Conservation (phyloP, 1,140 invertebrate genomes). For the Heliothis subflexa region DNA sequence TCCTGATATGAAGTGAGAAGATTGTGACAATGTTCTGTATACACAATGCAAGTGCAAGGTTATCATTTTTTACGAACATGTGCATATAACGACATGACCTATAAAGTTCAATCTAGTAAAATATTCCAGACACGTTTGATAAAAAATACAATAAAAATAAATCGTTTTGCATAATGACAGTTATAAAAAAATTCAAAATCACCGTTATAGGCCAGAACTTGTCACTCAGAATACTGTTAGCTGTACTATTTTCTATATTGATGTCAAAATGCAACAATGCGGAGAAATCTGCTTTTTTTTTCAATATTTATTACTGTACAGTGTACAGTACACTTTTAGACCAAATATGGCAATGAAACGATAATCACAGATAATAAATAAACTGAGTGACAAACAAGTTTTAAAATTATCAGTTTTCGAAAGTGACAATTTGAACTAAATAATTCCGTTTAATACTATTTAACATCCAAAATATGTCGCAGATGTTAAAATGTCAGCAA, state of each 20-base stretch:
- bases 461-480: slow-evolving; percentile 37
- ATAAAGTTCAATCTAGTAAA: not conserved
- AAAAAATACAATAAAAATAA: too few species aligned
- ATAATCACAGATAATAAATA: not conserved
- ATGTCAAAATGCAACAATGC: not conserved
- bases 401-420: slow-evolving; percentile 19
- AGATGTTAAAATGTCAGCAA: slow-evolving; percentile 49
- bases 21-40: too few species aligned
- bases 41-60: too few species aligned
- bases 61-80: too few species aligned
- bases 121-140: too few species aligned
- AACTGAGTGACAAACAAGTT: not conserved
- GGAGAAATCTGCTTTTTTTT: not conserved
- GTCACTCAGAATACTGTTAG: slow-evolving; percentile 10
- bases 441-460: slow-evolving; percentile 27
- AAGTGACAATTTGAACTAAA: slow-evolving; percentile 22
- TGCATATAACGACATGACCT: too few species aligned
- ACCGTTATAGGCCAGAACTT: slow-evolving; percentile 4
- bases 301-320: too few species aligned
- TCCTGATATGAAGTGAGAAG: too few species aligned
- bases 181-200: too few species aligned
- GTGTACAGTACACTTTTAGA: not conserved
- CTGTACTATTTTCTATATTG: not conserved
- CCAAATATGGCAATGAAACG: slow-evolving; percentile 25
- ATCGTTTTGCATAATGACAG: too few species aligned